These are phyloP conservation scores for Linepithema humile DNA, from an alignment of 1,140 invertebrate species.

Conservation along the genomic window DNA sequence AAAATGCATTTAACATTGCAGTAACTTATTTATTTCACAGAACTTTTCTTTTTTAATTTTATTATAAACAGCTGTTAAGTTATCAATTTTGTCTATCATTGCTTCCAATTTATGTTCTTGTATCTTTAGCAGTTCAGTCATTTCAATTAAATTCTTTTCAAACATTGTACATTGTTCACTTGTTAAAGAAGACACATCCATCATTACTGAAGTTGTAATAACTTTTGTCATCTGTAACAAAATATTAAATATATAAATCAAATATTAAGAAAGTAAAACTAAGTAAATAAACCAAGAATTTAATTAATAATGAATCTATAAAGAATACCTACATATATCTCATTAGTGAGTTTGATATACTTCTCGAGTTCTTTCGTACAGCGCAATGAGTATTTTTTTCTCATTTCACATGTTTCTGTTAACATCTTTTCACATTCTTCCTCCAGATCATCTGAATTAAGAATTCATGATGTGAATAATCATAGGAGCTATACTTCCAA, in stretches of 20 bases:
- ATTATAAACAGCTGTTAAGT: conserved; percentile 64
- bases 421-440: conserved; percentile 75
- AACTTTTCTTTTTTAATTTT: conserved; percentile 69
- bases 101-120: conserved; percentile 53
- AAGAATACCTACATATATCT: conserved; percentile 66
- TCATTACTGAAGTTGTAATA: neutral
- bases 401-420: conserved; percentile 72
- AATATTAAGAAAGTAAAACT: neutral
- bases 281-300: too few relatives aligned
- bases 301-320: neutral
- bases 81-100: conserved; percentile 65
- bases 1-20: conserved; percentile 47
- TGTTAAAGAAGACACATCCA: conserved; percentile 40
- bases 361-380: conserved; percentile 72
- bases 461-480: neutral
- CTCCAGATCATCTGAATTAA: conserved; percentile 67
- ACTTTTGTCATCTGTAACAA: conserved; percentile 56
- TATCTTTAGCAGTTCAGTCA: neutral
- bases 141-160: neutral
- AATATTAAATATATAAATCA: neutral
- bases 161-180: neutral
- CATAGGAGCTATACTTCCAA: neutral
- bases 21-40: conserved; percentile 54
- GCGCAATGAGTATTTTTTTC: conserved; percentile 72
- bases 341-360: conserved; percentile 67